Percentiles rank a stretch among this genome's conserved stretches.
phyloP scores from a whole-genome alignment of 2,113 vertebrate species.

The Tachycineta bicolor region DNA sequence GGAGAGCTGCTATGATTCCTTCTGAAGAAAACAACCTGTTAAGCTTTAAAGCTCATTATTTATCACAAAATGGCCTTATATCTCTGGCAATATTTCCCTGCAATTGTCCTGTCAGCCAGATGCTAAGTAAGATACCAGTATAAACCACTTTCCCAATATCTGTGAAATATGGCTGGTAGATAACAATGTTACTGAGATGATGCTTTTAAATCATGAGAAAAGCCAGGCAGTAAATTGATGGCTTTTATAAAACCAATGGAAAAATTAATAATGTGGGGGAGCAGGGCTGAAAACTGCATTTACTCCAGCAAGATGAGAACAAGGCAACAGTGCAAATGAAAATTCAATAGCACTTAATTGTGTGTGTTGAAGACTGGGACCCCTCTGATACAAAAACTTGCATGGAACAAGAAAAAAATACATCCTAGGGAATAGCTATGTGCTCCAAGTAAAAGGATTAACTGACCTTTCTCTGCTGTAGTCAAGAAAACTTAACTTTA shows the following conservation, averaged over 20 bases:
- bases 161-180: conserved; percentile 48
- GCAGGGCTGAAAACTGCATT: neutral
- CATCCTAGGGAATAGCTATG: neutral
- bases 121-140: conserved; percentile 39
- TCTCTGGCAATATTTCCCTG: conserved; percentile 26
- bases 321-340: neutral
- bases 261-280: neutral
- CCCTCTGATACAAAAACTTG: neutral
- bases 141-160: neutral
- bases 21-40: conserved; percentile 29
- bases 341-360: conserved; percentile 10
- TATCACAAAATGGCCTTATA: neutral
- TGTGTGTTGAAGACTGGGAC: neutral
- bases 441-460: neutral
- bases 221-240: neutral
- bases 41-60: conserved; percentile 48
- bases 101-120: conserved; percentile 41
- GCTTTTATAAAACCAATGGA: neutral
- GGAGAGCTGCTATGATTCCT: neutral
- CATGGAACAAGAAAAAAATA: neutral
- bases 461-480: neutral
- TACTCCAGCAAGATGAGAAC: neutral
- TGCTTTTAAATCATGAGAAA: conserved; percentile 28
- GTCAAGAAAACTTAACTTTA: neutral
- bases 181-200: conserved; percentile 2